phyloP scores from a whole-genome alignment of 2,888 invertebrate species.

The Zootermopsis nevadensis region DNA sequence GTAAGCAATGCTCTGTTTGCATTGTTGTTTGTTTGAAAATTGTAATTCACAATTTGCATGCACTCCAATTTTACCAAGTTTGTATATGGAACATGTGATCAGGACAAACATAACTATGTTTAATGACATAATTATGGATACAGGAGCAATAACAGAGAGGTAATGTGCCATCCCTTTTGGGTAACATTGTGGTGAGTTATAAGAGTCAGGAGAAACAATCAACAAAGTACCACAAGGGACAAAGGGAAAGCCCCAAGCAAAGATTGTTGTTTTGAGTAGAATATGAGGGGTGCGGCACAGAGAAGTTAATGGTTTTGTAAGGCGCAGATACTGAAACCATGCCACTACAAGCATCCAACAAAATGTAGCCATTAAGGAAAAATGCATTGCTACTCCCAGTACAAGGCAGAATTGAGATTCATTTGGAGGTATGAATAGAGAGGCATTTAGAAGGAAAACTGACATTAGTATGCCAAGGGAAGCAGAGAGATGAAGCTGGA shows the following conservation, averaged over 20 bases:
- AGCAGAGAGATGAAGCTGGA: conserved; percentile 48
- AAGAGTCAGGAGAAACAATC: conserved; percentile 23
- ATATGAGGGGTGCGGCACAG: conserved; percentile 47
- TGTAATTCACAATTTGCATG: conserved; percentile 61
- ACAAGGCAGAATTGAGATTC: conserved; percentile 36
- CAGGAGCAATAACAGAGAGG: conserved; percentile 45
- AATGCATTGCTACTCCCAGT: conserved; percentile 49
- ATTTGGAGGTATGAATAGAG: neutral
- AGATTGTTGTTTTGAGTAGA: conserved; percentile 46
- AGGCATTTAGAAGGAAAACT: conserved; percentile 34
- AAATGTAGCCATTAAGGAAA: conserved; percentile 50
- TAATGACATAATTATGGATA: conserved; percentile 41
- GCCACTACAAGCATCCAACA: conserved; percentile 53
- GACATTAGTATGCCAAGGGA: conserved; percentile 45
- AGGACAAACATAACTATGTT: conserved; percentile 45
- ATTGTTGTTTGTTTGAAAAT: conserved; percentile 56
- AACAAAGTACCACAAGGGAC: conserved; percentile 43
- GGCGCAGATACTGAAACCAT: conserved; percentile 48
- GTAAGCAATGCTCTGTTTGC: conserved; percentile 26
- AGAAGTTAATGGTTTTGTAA: conserved; percentile 44
- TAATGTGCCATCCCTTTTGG: conserved; percentile 45
- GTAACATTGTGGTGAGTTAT: conserved; percentile 47
- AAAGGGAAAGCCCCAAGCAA: conserved; percentile 51
- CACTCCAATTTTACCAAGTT: conserved; percentile 56
- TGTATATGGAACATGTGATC: conserved; percentile 42